Evolutionary conservation across 2,888 invertebrate genomes (phyloP).

Genomic region (Calameuta filiformis): DNA sequence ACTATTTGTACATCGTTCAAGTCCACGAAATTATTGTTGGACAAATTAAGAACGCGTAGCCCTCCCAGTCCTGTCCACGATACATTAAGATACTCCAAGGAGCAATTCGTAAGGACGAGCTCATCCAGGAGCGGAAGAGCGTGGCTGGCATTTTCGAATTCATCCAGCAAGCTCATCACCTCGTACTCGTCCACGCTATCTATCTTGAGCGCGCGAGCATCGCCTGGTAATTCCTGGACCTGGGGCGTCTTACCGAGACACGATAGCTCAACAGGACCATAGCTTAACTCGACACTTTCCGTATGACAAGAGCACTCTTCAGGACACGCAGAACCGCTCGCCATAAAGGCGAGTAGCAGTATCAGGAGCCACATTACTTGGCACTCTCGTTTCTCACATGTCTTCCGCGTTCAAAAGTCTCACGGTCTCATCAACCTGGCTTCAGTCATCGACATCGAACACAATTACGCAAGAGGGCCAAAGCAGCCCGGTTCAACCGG

Average conservation of each 20-base stretch:
- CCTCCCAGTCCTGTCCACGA: slow-evolving; percentile 42
- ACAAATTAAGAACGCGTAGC: slow-evolving; percentile 48
- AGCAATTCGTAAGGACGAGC: slow-evolving; percentile 47
- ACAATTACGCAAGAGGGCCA: slow-evolving; percentile 9
- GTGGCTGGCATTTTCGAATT: slow-evolving; percentile 26
- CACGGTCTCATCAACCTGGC: neutral
- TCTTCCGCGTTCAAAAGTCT: neutral
- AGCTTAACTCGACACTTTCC: neutral
- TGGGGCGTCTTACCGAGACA: neutral
- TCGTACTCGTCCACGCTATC: slow-evolving; percentile 39
- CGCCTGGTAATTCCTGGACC: neutral
- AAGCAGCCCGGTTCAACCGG: slow-evolving; percentile 13
- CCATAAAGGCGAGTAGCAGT: slow-evolving; percentile 59
- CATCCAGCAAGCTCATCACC: slow-evolving; percentile 36
- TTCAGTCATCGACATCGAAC: neutral
- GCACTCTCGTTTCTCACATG: neutral
- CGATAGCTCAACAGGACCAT: neutral
- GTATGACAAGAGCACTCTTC: slow-evolving; percentile 46
- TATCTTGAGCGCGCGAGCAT: slow-evolving; percentile 31
- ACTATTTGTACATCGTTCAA: slow-evolving; percentile 33
- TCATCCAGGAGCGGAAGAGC: slow-evolving; percentile 34
- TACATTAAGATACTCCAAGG: slow-evolving; percentile 47
- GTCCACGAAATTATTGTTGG: slow-evolving; percentile 46
- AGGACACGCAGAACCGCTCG: slow-evolving; percentile 59
- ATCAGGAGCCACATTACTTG: slow-evolving; percentile 56